phyloP scores from a whole-genome alignment of 2,888 invertebrate species.

The Chelonus formosanus region DNA sequence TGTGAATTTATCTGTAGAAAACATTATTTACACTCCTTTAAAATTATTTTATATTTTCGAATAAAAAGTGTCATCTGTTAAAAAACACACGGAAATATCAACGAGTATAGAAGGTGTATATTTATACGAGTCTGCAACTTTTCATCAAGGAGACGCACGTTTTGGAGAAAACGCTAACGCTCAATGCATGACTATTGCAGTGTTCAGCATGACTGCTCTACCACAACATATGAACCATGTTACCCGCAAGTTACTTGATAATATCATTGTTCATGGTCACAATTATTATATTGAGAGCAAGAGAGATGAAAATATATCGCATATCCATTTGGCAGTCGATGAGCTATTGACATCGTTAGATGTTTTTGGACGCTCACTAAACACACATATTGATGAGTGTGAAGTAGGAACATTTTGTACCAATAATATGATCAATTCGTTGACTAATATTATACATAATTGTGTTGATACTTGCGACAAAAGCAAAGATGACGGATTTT shows the following conservation, averaged over 20 bases:
- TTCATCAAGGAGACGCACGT: neutral
- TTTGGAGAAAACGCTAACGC: neutral
- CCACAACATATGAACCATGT: neutral
- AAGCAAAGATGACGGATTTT: neutral
- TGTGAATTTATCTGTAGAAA: too few species aligned
- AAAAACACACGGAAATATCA: too few species aligned
- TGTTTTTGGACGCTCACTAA: neutral
- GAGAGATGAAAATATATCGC: too few species aligned
- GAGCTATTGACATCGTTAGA: neutral
- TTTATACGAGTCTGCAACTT: neutral
- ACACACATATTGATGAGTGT: neutral
- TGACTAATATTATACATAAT: too few species aligned
- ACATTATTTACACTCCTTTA: too few species aligned
- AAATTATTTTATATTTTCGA: neutral
- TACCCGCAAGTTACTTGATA: neutral
- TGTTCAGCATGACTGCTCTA: neutral
- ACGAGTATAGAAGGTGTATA: too few species aligned
- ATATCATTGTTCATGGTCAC: neutral
- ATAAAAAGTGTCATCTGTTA: too few species aligned
- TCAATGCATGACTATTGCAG: slow-evolving; percentile 1
- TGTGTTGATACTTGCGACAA: too few species aligned
- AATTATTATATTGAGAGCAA: neutral
- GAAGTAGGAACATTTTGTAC: neutral
- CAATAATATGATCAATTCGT: too few species aligned
- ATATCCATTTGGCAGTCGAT: neutral